Conservation (phyloP, 2,797 vertebrate genomes). For the Menidia menidia region DNA sequence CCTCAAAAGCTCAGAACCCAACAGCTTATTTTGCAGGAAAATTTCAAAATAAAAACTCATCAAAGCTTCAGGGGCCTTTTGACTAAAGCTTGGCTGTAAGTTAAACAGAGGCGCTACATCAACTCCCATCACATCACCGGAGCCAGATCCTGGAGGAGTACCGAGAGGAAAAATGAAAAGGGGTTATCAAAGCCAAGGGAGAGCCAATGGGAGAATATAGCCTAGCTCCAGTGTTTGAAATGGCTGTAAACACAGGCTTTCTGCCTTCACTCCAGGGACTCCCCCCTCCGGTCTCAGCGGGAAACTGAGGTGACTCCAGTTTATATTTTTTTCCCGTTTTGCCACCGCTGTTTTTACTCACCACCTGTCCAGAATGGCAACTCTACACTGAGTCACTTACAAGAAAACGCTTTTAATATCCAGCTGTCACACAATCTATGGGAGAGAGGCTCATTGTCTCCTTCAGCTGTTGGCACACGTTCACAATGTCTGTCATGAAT, state of each 20-base stretch:
- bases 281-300: constrained; percentile 11
- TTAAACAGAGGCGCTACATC: constrained; percentile 36
- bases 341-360: constrained; percentile 28
- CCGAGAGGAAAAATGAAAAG: neutral
- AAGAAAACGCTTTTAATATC: constrained; percentile 53
- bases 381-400: constrained; percentile 32
- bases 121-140: constrained; percentile 5
- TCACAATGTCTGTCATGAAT: constrained; percentile 13
- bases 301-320: constrained; percentile 34
- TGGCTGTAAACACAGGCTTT: constrained; percentile 63
- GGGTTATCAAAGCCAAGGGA: constrained; percentile 47
- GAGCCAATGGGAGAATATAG: constrained; percentile 19
- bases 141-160: constrained; percentile 28
- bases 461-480: constrained; percentile 58
- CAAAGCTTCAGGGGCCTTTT: neutral
- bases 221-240: constrained; percentile 43
- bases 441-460: constrained; percentile 22
- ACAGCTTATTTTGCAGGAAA: neutral
- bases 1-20: too few species aligned
- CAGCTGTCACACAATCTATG: constrained; percentile 59
- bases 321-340: constrained; percentile 45
- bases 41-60: neutral
- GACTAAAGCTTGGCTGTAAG: constrained; percentile 10
- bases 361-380: constrained; percentile 51
- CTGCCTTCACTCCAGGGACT: constrained; percentile 31